Evolutionary conservation across 2,797 vertebrate genomes (phyloP).

Genomic region (Pangasius sanitwongsei): DNA sequence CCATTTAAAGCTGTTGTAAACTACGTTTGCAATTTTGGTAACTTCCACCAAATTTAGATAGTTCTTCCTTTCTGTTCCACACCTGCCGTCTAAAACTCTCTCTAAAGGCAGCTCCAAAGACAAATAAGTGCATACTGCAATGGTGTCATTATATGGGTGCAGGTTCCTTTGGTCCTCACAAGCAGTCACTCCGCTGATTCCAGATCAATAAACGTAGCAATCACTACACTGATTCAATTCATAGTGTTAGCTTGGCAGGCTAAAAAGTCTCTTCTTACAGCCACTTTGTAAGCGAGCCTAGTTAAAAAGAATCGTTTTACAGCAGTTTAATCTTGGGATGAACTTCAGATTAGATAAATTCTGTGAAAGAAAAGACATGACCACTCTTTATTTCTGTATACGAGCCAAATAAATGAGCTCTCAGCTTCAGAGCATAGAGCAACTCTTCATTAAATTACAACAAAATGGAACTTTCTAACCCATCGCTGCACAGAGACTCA

Average conservation of each 20-base stretch:
- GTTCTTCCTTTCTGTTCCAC: neutral
- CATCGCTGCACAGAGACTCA: neutral
- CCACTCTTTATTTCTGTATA: conserved; percentile 15
- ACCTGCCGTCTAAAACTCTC: neutral
- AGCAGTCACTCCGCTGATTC: neutral
- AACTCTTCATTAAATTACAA: conserved; percentile 22
- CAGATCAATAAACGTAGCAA: neutral
- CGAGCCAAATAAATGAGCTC: conserved; percentile 9
- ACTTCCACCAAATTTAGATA: neutral
- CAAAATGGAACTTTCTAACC: conserved; percentile 6
- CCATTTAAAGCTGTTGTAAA: neutral
- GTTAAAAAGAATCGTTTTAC: neutral
- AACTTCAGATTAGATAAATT: conserved; percentile 6
- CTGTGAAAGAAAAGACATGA: neutral
- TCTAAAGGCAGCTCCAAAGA: neutral
- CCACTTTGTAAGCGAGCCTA: neutral
- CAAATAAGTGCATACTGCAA: neutral
- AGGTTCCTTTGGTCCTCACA: neutral
- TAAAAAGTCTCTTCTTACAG: neutral
- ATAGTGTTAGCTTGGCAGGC: neutral
- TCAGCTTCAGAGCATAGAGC: neutral
- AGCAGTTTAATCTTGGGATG: neutral
- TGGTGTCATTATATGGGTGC: neutral
- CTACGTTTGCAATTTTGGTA: neutral
- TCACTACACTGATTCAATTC: neutral